Conservation (phyloP, 2,797 vertebrate genomes). For the Pseudochromis fuscus region DNA sequence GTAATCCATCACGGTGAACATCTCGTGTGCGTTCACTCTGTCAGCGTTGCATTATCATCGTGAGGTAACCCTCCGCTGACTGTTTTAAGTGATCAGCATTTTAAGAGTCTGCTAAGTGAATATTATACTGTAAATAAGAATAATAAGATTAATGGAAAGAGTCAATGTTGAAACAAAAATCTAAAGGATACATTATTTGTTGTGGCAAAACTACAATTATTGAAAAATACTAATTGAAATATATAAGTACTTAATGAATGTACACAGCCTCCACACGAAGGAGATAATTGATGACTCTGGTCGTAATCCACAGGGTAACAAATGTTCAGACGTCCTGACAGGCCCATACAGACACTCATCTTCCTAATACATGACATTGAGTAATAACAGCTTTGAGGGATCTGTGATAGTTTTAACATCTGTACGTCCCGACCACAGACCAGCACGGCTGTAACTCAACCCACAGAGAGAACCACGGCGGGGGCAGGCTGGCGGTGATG, state of each 20-base stretch:
- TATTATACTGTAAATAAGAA: too few relatives aligned
- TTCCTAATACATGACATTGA: conserved; percentile 43
- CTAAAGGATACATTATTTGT: not conserved
- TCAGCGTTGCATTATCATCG: too few relatives aligned
- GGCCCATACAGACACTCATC: conserved; percentile 33
- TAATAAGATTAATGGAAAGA: too few relatives aligned
- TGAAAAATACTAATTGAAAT: not conserved
- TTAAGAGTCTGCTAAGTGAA: too few relatives aligned
- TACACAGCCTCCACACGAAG: not conserved
- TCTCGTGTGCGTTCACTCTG: not conserved
- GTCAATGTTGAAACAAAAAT: not conserved
- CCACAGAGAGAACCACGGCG: conserved; percentile 28
- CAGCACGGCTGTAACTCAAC: conserved; percentile 51
- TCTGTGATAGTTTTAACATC: conserved; percentile 67
- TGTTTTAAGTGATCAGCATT: too few relatives aligned
- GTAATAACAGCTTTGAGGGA: conserved; percentile 26
- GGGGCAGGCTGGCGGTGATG: conserved; percentile 28
- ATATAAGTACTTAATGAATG: not conserved
- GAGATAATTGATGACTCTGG: not conserved
- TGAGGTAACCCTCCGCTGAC: too few relatives aligned
- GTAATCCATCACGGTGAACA: not conserved
- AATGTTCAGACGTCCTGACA: conserved; percentile 5
- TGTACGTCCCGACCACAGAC: conserved; percentile 59
- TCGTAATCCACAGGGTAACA: not conserved
- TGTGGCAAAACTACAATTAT: not conserved